Conservation (phyloP, 2,797 vertebrate species). For the Amniataba percoides region DNA sequence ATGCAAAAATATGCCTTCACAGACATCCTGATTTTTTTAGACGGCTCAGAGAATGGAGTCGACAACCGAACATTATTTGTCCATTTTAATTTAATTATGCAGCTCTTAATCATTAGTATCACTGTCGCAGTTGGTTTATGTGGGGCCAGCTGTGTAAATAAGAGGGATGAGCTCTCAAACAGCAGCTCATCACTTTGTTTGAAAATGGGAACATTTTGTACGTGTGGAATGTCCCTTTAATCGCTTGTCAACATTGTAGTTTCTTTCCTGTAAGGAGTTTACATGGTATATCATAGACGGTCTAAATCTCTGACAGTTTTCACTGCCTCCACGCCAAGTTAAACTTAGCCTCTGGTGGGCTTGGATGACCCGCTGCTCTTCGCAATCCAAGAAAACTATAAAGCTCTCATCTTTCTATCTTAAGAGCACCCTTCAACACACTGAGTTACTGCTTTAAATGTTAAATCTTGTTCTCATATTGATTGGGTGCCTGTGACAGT, state of each 20-base stretch:
- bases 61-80: background rate
- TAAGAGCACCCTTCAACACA: conserved; percentile 39
- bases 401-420: conserved; percentile 37
- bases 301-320: conserved; percentile 40
- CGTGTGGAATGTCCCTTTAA: conserved; percentile 36
- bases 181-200: conserved; percentile 29
- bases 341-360: conserved; percentile 56
- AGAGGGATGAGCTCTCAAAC: conserved; percentile 21
- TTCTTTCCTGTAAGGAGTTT: conserved; percentile 19
- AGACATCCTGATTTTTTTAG: background rate
- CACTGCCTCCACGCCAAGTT: conserved; percentile 50
- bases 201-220: background rate
- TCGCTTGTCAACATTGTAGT: background rate
- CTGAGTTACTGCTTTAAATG: conserved; percentile 38
- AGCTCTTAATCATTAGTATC: conserved; percentile 7
- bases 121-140: background rate
- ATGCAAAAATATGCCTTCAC: background rate
- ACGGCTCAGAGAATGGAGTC: background rate
- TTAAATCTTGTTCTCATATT: conserved; percentile 12
- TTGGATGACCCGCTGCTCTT: conserved; percentile 50
- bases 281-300: conserved; percentile 29
- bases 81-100: conserved; percentile 11
- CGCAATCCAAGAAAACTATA: conserved; percentile 43
- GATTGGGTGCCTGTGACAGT: conserved; percentile 25
- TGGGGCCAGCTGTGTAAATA: conserved; percentile 12